Evolutionary conservation across 2,888 invertebrate species (phyloP).

Genomic region (Smittia aterrima): DNA sequence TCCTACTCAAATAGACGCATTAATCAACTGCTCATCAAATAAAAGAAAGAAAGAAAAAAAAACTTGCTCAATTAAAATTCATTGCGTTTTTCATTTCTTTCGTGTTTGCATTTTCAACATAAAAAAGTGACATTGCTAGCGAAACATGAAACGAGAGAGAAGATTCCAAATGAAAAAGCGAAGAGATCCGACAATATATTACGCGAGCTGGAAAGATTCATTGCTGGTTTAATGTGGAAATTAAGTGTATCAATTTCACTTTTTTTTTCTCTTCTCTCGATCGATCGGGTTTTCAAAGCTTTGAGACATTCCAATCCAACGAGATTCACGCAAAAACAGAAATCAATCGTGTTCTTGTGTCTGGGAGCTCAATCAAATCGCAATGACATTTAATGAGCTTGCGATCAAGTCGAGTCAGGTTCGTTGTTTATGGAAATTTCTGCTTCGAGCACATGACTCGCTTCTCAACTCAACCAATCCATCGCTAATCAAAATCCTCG

Average conservation of each 20-base stretch:
- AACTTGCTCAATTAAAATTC: constrained; percentile 8
- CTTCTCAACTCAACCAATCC: too few relatives aligned
- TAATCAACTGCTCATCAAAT: too few relatives aligned
- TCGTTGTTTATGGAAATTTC: not conserved
- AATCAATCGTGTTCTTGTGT: too few relatives aligned
- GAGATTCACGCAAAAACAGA: too few relatives aligned
- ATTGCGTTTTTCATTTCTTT: not conserved
- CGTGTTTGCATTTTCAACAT: not conserved
- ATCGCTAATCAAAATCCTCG: not conserved
- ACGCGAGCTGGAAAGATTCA: not conserved
- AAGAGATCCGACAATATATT: not conserved
- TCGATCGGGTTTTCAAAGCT: too few relatives aligned
- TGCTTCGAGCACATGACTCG: not conserved
- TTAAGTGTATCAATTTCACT: constrained; percentile 3
- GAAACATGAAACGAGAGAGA: not conserved
- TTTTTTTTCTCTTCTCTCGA: not conserved
- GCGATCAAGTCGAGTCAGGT: not conserved
- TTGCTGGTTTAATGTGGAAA: not conserved
- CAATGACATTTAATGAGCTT: not conserved
- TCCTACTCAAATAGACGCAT: too few relatives aligned
- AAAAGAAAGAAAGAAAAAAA: not conserved
- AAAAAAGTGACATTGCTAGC: not conserved
- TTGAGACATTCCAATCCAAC: too few relatives aligned
- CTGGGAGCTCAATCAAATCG: not conserved
- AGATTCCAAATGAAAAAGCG: not conserved